phyloP scores from a whole-genome alignment of 2,113 vertebrate genomes.

The Acanthochromis polyacanthus region DNA sequence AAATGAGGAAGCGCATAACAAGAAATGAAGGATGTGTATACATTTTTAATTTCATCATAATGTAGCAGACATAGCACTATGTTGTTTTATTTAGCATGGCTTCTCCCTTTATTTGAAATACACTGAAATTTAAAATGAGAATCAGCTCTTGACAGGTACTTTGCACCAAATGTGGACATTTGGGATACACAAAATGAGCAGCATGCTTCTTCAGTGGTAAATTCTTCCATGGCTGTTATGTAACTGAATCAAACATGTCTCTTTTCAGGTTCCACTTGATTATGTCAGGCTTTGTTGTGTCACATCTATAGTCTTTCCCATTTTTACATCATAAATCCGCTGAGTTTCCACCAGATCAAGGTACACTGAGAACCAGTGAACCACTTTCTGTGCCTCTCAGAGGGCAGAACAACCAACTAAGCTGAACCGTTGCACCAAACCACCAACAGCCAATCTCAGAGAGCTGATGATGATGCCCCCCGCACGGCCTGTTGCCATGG shows the following conservation, averaged over 20 bases:
- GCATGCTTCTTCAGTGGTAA: background rate
- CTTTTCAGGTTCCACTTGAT: conserved; percentile 14
- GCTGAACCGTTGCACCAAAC: conserved; percentile 70
- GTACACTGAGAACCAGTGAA: conserved; percentile 45
- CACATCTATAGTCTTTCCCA: conserved; percentile 10
- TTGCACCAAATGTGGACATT: background rate
- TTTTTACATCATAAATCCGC: conserved; percentile 20
- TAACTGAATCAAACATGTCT: conserved; percentile 14
- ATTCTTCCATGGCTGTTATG: conserved; percentile 18
- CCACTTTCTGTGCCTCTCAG: conserved; percentile 18
- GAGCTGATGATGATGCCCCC: conserved; percentile 46
- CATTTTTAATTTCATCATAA: conserved; percentile 30
- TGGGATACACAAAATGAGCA: background rate
- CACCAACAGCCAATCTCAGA: conserved; percentile 66
- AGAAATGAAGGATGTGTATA: background rate
- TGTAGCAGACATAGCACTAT: background rate
- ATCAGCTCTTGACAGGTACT: background rate
- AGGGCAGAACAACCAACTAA: conserved; percentile 53
- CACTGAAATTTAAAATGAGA: background rate
- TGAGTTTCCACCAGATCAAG: conserved; percentile 25
- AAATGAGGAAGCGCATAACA: background rate
- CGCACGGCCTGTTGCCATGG: conserved; percentile 74
- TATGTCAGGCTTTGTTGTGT: conserved; percentile 21
- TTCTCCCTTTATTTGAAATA: background rate
- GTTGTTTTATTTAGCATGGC: background rate